phyloP scores from a whole-genome alignment of 1,140 invertebrate genomes.

The Drosophila varians region DNA sequence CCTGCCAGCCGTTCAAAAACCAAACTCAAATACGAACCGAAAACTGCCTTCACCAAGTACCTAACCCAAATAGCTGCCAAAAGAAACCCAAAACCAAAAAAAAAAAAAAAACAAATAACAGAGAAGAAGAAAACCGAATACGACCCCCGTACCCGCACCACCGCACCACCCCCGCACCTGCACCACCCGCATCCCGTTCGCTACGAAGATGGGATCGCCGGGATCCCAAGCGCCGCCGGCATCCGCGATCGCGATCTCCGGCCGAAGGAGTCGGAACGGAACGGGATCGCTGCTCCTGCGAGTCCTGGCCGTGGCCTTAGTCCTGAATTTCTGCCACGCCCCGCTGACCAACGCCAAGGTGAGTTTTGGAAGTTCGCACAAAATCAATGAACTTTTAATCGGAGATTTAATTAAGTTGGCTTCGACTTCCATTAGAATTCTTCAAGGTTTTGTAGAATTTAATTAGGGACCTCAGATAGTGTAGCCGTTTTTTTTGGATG shows the following conservation, averaged over 20 bases:
- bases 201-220: slow-evolving; percentile 62
- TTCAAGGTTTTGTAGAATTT: too few relatives aligned
- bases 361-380: slow-evolving; percentile 26
- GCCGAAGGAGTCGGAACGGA: slow-evolving; percentile 30
- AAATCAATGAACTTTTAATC: background rate
- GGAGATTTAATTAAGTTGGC: too few relatives aligned
- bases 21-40: slow-evolving; percentile 56
- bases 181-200: background rate
- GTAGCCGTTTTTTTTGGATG: too few relatives aligned
- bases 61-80: slow-evolving; percentile 58
- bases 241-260: slow-evolving; percentile 13
- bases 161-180: background rate
- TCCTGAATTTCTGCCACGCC: slow-evolving; percentile 62
- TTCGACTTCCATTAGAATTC: too few relatives aligned
- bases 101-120: background rate
- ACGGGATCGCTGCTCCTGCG: slow-evolving; percentile 61
- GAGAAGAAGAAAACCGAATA: background rate
- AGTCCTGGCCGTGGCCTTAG: slow-evolving; percentile 55
- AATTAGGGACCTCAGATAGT: too few relatives aligned
- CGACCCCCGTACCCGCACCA: slow-evolving; percentile 5
- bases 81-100: slow-evolving; percentile 19
- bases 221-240: slow-evolving; percentile 57
- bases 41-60: slow-evolving; percentile 63
- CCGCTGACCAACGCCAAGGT: slow-evolving; percentile 69
- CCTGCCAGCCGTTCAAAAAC: slow-evolving; percentile 38